These are phyloP conservation scores for Chaenocephalus aceratus DNA, from an alignment of 2,113 vertebrate genomes.

Conservation along the genomic window DNA sequence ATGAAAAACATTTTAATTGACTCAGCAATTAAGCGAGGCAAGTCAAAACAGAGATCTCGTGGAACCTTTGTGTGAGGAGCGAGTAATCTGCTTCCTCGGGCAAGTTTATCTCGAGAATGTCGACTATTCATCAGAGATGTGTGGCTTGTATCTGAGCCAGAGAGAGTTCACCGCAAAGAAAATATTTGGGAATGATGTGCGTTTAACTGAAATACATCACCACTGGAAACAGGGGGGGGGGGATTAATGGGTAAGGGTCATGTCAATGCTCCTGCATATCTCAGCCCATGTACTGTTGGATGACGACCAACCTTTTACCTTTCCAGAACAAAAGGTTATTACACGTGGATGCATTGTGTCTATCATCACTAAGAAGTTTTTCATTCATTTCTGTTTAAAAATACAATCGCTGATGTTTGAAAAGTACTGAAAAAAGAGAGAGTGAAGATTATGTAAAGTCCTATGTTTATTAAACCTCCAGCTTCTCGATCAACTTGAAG, in stretches of 20 bases:
- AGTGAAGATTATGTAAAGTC: no score
- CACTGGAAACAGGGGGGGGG: slow-evolving; percentile 18
- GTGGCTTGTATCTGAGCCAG: slow-evolving; percentile 54
- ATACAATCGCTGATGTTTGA: neutral
- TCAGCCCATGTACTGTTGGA: slow-evolving; percentile 1
- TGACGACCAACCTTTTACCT: neutral
- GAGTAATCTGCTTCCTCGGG: slow-evolving; percentile 69
- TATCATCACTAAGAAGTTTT: neutral
- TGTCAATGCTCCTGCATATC: neutral
- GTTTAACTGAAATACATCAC: slow-evolving; percentile 50
- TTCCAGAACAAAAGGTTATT: neutral
- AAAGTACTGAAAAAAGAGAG: neutral
- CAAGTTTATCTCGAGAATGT: slow-evolving; percentile 66
- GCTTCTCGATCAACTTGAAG: neutral
- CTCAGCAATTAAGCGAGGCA: slow-evolving; percentile 73
- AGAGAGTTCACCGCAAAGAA: slow-evolving; percentile 55
- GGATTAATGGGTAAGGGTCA: slow-evolving; percentile 50
- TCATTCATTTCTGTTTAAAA: neutral
- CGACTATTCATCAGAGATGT: slow-evolving; percentile 52
- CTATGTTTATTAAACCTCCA: neutral
- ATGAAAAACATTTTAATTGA: slow-evolving; percentile 80
- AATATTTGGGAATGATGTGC: slow-evolving; percentile 66
- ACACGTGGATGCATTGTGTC: neutral
- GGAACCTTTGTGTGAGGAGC: slow-evolving; percentile 57
- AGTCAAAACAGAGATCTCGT: slow-evolving; percentile 73